Evolutionary conservation across 2,113 vertebrate species (phyloP), one percentile per base, ranked within the genome.

Genomic region (Eulacestoma nigropectus): DNA sequence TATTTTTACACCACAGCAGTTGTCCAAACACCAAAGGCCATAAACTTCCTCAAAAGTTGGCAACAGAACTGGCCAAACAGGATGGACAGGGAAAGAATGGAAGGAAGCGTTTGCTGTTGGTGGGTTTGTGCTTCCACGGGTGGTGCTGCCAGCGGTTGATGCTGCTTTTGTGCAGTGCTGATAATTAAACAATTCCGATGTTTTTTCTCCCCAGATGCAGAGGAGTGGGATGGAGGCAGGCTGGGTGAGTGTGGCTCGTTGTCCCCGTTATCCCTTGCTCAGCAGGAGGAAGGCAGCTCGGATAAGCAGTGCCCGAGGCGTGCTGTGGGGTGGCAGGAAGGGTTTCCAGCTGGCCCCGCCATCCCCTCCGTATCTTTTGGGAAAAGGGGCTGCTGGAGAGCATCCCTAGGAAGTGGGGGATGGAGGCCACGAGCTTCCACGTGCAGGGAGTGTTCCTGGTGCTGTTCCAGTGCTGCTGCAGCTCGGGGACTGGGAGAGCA

Each of bases 61-160:
- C 97, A 93, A 26, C 65, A 41, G 13, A 95, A 84, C 57, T 79
- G 53, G 67, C 92, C 94, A 96, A 96, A 96, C 97, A 98, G 97
- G 97, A 96, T 96, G 95, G 93, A 22, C 96, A 77, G 92, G 92
- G 75, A 92, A 95, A 97, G 91, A 97, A 97, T 96, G 4, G 20
- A 78, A 97, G 97, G 98, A 98, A 98, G 42, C 15, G 23, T 94
- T 90, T 69, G 88, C 78, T 67, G 30, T 20, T 41, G 22, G 56
- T 3, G 80, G 90, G 30, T 95, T 91, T 91, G 79, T 0, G 2
- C 68, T 74, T 46, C 16, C 62, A 8, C 2, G 13, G 52, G 25
- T 41, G 49, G 11, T 33, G 37, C 93, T 63, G 18, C 50, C 55
- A 18, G 73, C 35, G 20, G 62, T 57, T 93, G 32, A 6, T 91